Percentiles rank a stretch among this genome's conserved stretches.
Evolutionary conservation across 1,140 invertebrate species (phyloP).

Genomic region (Drosophila sproati): DNA sequence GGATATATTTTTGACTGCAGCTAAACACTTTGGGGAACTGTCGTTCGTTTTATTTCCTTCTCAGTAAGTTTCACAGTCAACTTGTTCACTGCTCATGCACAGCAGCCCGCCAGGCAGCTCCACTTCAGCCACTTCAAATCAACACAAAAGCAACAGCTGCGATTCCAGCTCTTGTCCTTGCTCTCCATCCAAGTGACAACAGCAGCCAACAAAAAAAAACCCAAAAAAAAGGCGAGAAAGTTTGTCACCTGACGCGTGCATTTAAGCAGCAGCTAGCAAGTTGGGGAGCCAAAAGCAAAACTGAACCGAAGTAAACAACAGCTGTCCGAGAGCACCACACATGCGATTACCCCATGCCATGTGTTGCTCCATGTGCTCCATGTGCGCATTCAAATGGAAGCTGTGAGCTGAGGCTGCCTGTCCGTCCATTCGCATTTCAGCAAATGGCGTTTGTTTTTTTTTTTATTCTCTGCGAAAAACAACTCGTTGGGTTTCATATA

Average conservation of each 20-base stretch:
- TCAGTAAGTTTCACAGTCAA: slow-evolving; percentile 38
- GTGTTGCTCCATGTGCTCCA: slow-evolving; percentile 63
- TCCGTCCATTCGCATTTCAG: slow-evolving; percentile 60
- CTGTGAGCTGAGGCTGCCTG: slow-evolving; percentile 59
- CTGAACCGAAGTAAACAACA: slow-evolving; percentile 57
- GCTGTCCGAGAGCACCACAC: slow-evolving; percentile 49
- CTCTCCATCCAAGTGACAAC: slow-evolving; percentile 26
- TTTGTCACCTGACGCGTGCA: slow-evolving; percentile 80
- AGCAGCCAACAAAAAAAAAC: slow-evolving; percentile 19
- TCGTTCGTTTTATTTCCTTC: slow-evolving; percentile 19
- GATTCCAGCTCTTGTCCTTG: slow-evolving; percentile 51
- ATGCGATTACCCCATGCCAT: slow-evolving; percentile 60
- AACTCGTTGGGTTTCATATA: slow-evolving; percentile 77
- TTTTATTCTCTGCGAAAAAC: slow-evolving; percentile 17
- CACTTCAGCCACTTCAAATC: slow-evolving; percentile 48
- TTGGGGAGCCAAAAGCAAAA: slow-evolving; percentile 12
- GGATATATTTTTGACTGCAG: background rate
- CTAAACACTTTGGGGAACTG: slow-evolving; percentile 12
- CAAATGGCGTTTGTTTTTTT: slow-evolving; percentile 58
- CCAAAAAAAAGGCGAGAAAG: slow-evolving; percentile 26
- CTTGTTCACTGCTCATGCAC: slow-evolving; percentile 24
- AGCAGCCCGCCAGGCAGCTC: slow-evolving; percentile 23
- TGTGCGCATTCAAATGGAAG: slow-evolving; percentile 79
- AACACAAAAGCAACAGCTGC: slow-evolving; percentile 68
- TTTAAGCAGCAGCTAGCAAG: slow-evolving; percentile 46